Base-by-base conservation (phyloP, 2,113 vertebrate genomes). In the Sylvietta virens region DNA sequence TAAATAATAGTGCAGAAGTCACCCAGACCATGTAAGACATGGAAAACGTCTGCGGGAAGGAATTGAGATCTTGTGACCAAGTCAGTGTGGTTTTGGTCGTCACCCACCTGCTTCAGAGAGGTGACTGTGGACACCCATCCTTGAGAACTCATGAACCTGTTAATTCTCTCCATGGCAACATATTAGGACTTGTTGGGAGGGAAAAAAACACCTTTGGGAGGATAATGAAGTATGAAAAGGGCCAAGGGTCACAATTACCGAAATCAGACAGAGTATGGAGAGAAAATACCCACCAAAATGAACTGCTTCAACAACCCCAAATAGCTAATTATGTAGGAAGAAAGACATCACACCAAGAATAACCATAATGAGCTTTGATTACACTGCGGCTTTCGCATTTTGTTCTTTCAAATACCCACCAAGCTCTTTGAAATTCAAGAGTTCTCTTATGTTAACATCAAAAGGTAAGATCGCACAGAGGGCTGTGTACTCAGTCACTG, bases 361-460 rank as follows among this genome's bases (percentile, higher is more conserved):
- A 98, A 97, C 94, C 91, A 97, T 98, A 98, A 98, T 97, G 97
- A 98, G 98, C 92, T 96, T 97, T 98, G 98, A 98, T 98, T 98
- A 97, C 88, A 60, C 94, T 87, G 91, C 66, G 22, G 97, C 95
- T 97, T 97, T 96, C 15, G n/a, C 97, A 96, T 91, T 94, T 86
- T 74, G 97, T 97, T 97, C 92, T 97, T 96, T 96, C 92, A 95
- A 97, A 98, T 98, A 97, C 92, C 96, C 92, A 97, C 94, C 74
- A 77, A 95, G 92, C 97, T 98, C 97, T 98, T 98, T 98, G 97
- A 98, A 98, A 98, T 98, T 98, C 97, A 98, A 97, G 97, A 97
- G 97, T 98, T 98, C 98, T 98, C 97, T 97, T 96, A 97, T 97
- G 94, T 88, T 97, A 97, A 98, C 97, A 98, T 98, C 98, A 98